phyloP scores from a whole-genome alignment of 2,888 invertebrate genomes.

The Cosmopolites sordidus region DNA sequence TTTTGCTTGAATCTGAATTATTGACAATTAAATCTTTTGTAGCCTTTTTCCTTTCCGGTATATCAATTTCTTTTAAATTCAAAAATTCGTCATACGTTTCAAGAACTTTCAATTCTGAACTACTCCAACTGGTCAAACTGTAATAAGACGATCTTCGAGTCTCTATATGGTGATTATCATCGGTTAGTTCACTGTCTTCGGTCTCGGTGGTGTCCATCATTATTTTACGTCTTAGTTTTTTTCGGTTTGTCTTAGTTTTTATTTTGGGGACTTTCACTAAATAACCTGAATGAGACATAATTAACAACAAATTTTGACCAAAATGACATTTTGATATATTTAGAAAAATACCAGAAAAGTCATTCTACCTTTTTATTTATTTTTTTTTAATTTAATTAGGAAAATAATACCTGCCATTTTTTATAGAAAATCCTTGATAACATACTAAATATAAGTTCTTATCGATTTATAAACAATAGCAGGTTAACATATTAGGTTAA shows the following conservation, averaged over 20 bases:
- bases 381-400: too few species aligned
- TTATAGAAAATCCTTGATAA: too few species aligned
- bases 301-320: too few species aligned
- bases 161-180: background rate
- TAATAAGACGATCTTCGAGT: constrained; percentile 7
- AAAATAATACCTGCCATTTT: too few species aligned
- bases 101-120: constrained; percentile 10
- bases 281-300: background rate
- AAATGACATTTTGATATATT: too few species aligned
- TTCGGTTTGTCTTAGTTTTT: background rate
- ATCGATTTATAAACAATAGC: too few species aligned
- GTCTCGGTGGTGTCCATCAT: background rate
- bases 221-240: background rate
- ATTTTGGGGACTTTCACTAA: background rate
- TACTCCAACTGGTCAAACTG: constrained; percentile 1
- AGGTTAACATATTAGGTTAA: too few species aligned
- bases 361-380: too few species aligned
- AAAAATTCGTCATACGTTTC: constrained; percentile 26
- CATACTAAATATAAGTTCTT: too few species aligned
- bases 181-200: background rate
- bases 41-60: background rate
- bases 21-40: background rate
- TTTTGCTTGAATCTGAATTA: background rate
- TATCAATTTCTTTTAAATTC: constrained; percentile 25
- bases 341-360: too few species aligned